Evolutionary conservation across 2,113 vertebrate genomes (phyloP), one percentile per base, ranked within the genome.

Genomic region (Glaucomys volans): DNA sequence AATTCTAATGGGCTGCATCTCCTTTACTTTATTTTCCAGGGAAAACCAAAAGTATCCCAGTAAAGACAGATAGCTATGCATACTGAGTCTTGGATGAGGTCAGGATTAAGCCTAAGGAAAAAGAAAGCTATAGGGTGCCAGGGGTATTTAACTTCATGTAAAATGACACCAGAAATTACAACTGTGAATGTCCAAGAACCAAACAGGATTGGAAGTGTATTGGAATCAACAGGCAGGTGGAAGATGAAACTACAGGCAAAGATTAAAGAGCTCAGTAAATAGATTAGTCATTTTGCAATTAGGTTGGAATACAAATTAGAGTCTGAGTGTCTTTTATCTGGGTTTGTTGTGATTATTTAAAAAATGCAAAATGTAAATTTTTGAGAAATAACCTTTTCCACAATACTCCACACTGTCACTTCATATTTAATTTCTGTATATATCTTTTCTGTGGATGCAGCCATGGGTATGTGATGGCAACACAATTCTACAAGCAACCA

Each of bases 211-310:
- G 16, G 42, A 42, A 42, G 1, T 72, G 1, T 59, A 32, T 14
- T 85, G 16, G 44, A 94, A 64, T 75, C 81, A 59, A 88, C 8
- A 80, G 35, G 57, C 24, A 54, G 35, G 67, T 11, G 28, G 44
- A 62, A 76, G 42, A 87, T 76, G 22, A 40, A 93, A 92, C 79
- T 62, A 86, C 20, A 30, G 50, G 44, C n/a, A 80, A 92, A 95
- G 30, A 93, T 80, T 72, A 93, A 96, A 90, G 64, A 87, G 30
- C 28, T 80, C 52, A 40, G 75, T 87, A 97, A 97, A 62, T 7
- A 93, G 13, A 90, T 91, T 32, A 94, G 92, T 94, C 94, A 95
- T 89, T 83, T 81, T 90, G 72, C 67, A 93, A 96, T 96, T 88
- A 91, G 57, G 28, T 69, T 82, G 57, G 32, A 86, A 94, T 67